These are phyloP conservation scores for Icerya purchasi DNA, from an alignment of 2,888 invertebrate genomes.

Conservation along the genomic window DNA sequence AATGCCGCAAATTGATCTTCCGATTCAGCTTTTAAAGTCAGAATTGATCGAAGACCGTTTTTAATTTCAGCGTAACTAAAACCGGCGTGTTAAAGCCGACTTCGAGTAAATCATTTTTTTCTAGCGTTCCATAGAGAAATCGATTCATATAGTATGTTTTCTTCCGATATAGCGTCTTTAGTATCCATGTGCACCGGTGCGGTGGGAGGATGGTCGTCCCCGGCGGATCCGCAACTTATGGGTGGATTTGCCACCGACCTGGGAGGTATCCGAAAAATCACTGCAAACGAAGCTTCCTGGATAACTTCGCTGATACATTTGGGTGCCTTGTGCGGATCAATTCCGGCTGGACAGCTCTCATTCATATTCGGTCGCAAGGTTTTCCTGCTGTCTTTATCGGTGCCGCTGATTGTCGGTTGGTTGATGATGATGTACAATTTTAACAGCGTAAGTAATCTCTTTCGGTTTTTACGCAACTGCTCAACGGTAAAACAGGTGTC, in stretches of 20 bases:
- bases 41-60: too few species aligned
- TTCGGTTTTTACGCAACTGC: too few species aligned
- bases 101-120: constrained; percentile 1
- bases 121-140: background rate
- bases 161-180: constrained; percentile 16
- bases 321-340: constrained; percentile 39
- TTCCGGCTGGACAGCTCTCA: constrained; percentile 28
- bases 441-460: constrained; percentile 13
- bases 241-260: constrained; percentile 1
- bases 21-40: too few species aligned
- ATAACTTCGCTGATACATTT: constrained; percentile 44
- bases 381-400: constrained; percentile 37
- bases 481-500: too few species aligned
- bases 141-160: background rate
- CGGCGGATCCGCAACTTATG: constrained; percentile 15
- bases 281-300: constrained; percentile 38
- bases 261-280: constrained; percentile 22
- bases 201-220: constrained; percentile 19
- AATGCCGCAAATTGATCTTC: too few species aligned
- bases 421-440: constrained; percentile 42
- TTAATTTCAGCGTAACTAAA: background rate
- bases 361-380: constrained; percentile 46
- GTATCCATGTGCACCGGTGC: constrained; percentile 18
- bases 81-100: background rate
- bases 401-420: constrained; percentile 56